Evolutionary conservation across 1,140 invertebrate genomes (phyloP).

Genomic region (Cydia pomonella): DNA sequence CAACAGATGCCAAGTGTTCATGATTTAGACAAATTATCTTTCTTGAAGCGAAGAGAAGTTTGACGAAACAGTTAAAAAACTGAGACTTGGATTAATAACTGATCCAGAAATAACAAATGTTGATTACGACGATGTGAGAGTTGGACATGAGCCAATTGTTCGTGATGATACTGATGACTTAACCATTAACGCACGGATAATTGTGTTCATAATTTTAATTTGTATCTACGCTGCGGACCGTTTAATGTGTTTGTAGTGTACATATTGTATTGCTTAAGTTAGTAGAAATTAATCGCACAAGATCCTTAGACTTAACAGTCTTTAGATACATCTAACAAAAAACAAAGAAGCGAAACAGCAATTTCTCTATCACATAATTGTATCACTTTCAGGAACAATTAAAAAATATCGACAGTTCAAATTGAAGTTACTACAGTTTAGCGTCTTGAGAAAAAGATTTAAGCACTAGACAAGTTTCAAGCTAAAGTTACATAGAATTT

Average conservation of each 20-base stretch:
- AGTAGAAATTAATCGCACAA: neutral
- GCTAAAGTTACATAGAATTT: neutral
- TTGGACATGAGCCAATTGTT: slow-evolving; percentile 25
- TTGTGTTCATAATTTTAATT: neutral
- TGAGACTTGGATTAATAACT: neutral
- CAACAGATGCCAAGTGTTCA: neutral
- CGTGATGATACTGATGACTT: slow-evolving; percentile 6
- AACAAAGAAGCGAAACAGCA: neutral
- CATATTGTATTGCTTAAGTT: no score
- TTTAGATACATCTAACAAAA: neutral
- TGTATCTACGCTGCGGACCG: no score
- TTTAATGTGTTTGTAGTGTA: no score
- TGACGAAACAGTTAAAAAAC: slow-evolving; percentile 13
- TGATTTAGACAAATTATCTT: neutral
- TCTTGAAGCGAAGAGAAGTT: slow-evolving; percentile 3
- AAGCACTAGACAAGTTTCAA: neutral
- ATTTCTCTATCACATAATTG: neutral
- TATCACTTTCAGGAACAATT: neutral
- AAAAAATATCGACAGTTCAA: neutral
- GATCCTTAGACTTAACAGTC: neutral
- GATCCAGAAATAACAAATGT: slow-evolving; percentile 30
- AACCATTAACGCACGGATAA: slow-evolving; percentile 23
- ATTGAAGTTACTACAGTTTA: neutral
- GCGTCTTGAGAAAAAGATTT: neutral
- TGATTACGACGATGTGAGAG: slow-evolving; percentile 8